phyloP scores from a whole-genome alignment of 92 coral and sea anemone genomes.

The Pocillopora meandrina region DNA sequence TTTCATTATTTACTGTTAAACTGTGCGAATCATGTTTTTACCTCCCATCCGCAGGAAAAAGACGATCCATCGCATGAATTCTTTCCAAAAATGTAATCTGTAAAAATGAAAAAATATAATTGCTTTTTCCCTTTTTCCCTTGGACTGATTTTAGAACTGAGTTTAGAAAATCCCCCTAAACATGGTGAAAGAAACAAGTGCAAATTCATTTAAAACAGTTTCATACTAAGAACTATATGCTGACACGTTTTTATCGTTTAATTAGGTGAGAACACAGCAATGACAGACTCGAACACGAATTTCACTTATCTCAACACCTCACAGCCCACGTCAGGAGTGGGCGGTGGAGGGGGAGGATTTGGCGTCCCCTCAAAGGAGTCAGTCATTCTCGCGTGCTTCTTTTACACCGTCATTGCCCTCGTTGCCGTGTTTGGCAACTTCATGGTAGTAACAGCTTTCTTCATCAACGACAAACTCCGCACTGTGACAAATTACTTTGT shows the following conservation, averaged over 20 bases:
- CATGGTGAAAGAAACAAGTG: no score
- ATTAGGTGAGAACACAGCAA: not conserved
- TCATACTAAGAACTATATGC: no score
- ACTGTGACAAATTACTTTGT: constrained; percentile 78
- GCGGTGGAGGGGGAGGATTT: not conserved
- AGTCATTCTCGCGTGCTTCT: constrained; percentile 56
- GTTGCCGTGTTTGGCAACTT: constrained; percentile 78
- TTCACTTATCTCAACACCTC: constrained; percentile 24
- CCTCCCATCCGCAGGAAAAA: no score
- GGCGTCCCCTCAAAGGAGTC: constrained; percentile 41
- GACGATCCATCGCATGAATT: no score
- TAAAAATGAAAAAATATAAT: no score
- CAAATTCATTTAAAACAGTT: no score
- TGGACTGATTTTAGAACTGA: no score
- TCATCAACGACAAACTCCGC: constrained; percentile 77
- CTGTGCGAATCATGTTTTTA: no score
- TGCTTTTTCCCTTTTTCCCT: no score
- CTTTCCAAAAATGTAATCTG: no score
- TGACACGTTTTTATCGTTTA: not conserved
- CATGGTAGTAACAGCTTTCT: constrained; percentile 72
- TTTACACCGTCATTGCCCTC: constrained; percentile 72
- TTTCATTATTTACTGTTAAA: no score
- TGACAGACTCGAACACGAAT: not conserved
- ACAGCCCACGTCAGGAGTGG: constrained; percentile 12
- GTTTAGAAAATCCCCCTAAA: no score